phyloP scores from a whole-genome alignment of 2,888 invertebrate species.

The Timandra comae region DNA sequence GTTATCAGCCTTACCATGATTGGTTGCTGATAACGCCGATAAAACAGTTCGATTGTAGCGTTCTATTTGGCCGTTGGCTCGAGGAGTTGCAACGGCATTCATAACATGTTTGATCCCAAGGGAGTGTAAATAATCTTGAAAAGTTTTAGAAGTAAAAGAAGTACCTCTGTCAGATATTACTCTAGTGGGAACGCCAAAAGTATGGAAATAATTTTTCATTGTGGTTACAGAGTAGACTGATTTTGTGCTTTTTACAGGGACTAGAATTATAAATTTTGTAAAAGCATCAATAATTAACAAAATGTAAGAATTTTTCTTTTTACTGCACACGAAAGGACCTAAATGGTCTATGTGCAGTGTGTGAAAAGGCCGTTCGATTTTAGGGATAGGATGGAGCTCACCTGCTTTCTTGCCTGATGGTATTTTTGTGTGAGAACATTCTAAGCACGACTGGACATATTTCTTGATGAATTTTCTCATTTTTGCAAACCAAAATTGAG shows the following conservation, averaged over 20 bases:
- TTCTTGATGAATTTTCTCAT: conserved; percentile 19
- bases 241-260: conserved; percentile 19
- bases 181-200: conserved; percentile 22
- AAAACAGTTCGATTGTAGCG: conserved; percentile 21
- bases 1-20: neutral
- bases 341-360: conserved; percentile 28
- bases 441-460: conserved; percentile 30
- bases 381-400: conserved; percentile 17
- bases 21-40: conserved; percentile 3
- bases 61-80: conserved; percentile 18
- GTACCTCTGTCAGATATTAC: conserved; percentile 23
- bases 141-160: conserved; percentile 22
- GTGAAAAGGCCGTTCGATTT: conserved; percentile 24
- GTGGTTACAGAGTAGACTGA: conserved; percentile 15
- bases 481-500: conserved; percentile 19
- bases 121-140: conserved; percentile 14
- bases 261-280: conserved; percentile 27
- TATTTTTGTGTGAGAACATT: conserved; percentile 32
- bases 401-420: conserved; percentile 18
- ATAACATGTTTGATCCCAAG: conserved; percentile 15
- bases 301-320: conserved; percentile 23
- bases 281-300: conserved; percentile 20
- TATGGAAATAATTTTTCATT: conserved; percentile 20
- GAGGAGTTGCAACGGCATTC: neutral
- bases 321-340: conserved; percentile 25